phyloP scores from a whole-genome alignment of 2,113 vertebrate genomes.

The Cnemophilus loriae region DNA sequence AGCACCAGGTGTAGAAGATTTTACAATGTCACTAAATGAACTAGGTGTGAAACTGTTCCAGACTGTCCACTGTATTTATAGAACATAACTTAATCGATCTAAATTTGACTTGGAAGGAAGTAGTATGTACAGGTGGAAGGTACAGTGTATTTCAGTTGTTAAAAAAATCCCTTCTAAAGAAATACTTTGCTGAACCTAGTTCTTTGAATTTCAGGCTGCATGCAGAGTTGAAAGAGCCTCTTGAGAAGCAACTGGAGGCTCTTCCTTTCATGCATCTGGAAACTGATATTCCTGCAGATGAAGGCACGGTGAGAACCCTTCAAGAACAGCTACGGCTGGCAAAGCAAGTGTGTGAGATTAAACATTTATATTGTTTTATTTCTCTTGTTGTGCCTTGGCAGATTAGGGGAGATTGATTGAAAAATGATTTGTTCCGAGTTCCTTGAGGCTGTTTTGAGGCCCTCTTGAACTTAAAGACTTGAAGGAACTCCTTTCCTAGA shows the following conservation, averaged over 20 bases:
- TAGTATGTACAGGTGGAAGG: not conserved
- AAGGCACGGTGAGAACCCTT: constrained; percentile 76
- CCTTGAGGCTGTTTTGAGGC: not conserved
- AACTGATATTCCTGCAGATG: constrained; percentile 67
- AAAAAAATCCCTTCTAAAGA: not conserved
- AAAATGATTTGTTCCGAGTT: not conserved
- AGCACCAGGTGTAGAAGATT: not conserved
- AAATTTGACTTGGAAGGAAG: not conserved
- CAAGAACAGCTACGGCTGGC: constrained; percentile 83
- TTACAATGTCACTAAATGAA: not conserved
- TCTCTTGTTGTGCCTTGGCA: not conserved
- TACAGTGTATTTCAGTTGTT: not conserved
- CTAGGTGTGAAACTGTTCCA: not conserved
- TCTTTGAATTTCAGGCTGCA: constrained; percentile 76
- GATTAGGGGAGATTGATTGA: not conserved
- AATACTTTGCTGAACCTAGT: not conserved
- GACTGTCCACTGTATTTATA: not conserved
- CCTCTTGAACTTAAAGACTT: not conserved
- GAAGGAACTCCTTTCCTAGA: not conserved
- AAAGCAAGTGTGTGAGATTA: constrained; percentile 75
- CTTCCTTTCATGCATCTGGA: constrained; percentile 63
- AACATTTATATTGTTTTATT: not conserved
- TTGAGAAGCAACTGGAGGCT: constrained; percentile 83
- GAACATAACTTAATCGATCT: not conserved
- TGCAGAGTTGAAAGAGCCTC: constrained; percentile 77